A percentile compares a stretch with the other conserved stretches of the same genome.
Conservation (phyloP, 2,113 vertebrate species). For the Marcusenius ussheri region DNA sequence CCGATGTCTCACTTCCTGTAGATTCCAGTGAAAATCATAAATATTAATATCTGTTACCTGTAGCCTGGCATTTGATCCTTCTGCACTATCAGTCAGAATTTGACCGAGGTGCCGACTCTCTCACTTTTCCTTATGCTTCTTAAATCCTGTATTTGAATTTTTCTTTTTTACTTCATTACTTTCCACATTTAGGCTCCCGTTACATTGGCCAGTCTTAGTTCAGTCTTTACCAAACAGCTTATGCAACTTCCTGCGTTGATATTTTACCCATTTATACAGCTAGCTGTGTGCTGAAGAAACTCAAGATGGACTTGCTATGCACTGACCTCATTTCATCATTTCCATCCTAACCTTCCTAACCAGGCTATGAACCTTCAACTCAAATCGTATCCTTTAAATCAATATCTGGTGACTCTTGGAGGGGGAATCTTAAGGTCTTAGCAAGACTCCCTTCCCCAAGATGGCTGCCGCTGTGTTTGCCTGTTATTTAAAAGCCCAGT, state of each 20-base stretch:
- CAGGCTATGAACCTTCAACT: no score
- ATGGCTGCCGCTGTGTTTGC: neutral
- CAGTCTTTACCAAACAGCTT: neutral
- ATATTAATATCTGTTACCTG: neutral
- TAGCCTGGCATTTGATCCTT: neutral
- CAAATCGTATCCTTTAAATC: no score
- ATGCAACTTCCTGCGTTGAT: neutral
- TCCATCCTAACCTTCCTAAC: no score
- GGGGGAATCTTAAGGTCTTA: no score
- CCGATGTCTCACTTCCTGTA: neutral
- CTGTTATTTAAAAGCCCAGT: neutral
- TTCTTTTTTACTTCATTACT: neutral
- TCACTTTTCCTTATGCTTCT: neutral
- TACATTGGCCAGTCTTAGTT: neutral
- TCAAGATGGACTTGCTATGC: no score
- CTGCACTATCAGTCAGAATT: neutral
- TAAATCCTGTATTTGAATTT: neutral
- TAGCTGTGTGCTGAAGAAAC: no score
- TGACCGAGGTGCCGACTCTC: neutral
- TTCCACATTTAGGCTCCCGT: neutral
- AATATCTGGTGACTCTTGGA: no score
- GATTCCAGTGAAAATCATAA: neutral
- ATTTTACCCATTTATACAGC: neutral
- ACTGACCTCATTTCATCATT: no score
- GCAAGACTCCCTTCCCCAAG: no score